Evolutionary conservation across 2,113 vertebrate genomes (phyloP).

Genomic region (Lipophrys pholis): DNA sequence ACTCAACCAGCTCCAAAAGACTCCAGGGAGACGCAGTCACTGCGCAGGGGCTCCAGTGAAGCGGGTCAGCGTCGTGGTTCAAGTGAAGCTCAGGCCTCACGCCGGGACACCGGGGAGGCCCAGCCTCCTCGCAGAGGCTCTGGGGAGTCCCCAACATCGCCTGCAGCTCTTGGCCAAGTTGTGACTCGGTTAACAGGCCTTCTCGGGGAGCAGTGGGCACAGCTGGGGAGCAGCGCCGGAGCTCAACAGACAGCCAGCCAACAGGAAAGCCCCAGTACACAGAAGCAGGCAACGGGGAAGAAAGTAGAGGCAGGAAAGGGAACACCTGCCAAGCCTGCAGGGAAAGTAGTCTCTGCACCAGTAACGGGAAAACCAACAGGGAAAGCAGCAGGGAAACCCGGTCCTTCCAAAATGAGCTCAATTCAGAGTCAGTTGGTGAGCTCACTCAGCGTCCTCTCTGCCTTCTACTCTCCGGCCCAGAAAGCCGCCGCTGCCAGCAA

Average conservation of each 20-base stretch:
- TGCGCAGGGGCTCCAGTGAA: slow-evolving; percentile 68
- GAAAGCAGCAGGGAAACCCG: slow-evolving; percentile 74
- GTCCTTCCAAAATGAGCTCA: slow-evolving; percentile 94
- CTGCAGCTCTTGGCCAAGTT: slow-evolving; percentile 91
- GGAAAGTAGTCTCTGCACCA: slow-evolving; percentile 62
- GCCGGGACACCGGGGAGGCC: slow-evolving; percentile 47
- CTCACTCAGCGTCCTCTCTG: slow-evolving; percentile 93
- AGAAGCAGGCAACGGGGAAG: slow-evolving; percentile 68
- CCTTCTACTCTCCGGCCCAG: slow-evolving; percentile 90
- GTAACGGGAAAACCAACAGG: slow-evolving; percentile 67
- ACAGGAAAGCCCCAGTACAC: slow-evolving; percentile 73
- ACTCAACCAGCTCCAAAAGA: slow-evolving; percentile 52
- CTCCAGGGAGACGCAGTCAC: slow-evolving; percentile 44
- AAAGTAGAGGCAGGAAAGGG: slow-evolving; percentile 66
- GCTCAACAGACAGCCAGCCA: slow-evolving; percentile 86
- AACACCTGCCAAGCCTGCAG: slow-evolving; percentile 61
- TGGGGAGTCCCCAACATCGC: slow-evolving; percentile 77
- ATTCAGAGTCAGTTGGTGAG: slow-evolving; percentile 97
- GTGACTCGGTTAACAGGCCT: slow-evolving; percentile 95
- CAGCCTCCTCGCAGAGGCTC: slow-evolving; percentile 67
- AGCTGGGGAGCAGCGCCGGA: slow-evolving; percentile 88
- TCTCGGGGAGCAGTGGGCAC: slow-evolving; percentile 95
- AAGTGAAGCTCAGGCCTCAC: slow-evolving; percentile 56
- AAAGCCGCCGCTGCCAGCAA: slow-evolving; percentile 79
- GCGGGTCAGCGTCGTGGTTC: slow-evolving; percentile 61